Evolutionary conservation across 2,797 vertebrate species (phyloP), one percentile per base, ranked within the genome.

Genomic region (Hippopotamyrus pictus): DNA sequence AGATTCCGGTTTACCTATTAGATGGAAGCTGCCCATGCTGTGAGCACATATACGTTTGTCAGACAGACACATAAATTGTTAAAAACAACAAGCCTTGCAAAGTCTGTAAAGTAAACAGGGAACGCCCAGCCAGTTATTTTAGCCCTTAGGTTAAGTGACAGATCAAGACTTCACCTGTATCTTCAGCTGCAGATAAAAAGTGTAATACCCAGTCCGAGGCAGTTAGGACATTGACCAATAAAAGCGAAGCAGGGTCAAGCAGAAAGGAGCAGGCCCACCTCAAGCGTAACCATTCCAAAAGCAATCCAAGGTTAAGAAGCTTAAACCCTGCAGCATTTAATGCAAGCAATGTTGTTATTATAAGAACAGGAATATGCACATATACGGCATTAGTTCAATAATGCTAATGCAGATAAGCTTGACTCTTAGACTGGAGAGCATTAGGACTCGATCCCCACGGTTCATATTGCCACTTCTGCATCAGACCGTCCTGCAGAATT

Each of bases 121-220:
- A 73, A 73, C 12, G 5, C 12, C 29, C 29, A 37, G 14, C 33
- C 14, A 73, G 29, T 37, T 37, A 37, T 73, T 37, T 6, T 33
- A 73, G 69, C 69, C 69, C 69, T 73, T 73, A 14, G 69, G 33
- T 73, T 73, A 73, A 73, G 69, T 73, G 69, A 73, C 69, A 73
- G 33, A 17, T 37, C 29, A 73, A 73, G 69, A 37, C 29, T 37
- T 73, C 69, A 73, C 29, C 33, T 73, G 69, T 4, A 19, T 73
- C 17, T 33, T 73, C 14, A 33, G 69, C 29, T 73, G 69, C 33
- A 73, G 69, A 37, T 69, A 33, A 33, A 69, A 11, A 33, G 22
- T 33, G 65, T 37, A 69, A 33, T 14, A 29, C 11, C 9, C 22
- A 69, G 14, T 37, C 69, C 0, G 69, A 73, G 14, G 69, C 29